These are phyloP conservation scores for Tipula unca DNA, from an alignment of 2,888 invertebrate genomes.

Conservation along the genomic window DNA sequence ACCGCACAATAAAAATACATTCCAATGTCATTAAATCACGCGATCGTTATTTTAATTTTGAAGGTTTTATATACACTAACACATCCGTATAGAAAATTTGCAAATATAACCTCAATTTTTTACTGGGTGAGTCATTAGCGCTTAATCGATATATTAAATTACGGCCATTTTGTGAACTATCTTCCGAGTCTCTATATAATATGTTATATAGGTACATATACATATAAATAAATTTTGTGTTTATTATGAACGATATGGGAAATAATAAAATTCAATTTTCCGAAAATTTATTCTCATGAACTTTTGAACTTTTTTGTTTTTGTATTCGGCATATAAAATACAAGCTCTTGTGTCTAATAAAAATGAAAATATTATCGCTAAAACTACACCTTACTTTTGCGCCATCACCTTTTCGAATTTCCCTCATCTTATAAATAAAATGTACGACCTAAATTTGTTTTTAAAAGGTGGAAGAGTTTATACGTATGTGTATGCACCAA, in stretches of 20 bases:
- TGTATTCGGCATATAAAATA: background rate
- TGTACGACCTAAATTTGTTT: conserved; percentile 8
- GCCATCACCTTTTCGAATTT: background rate
- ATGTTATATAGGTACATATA: background rate
- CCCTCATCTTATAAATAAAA: conserved; percentile 14
- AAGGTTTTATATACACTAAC: background rate
- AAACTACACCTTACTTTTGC: conserved; percentile 15
- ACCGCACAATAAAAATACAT: background rate
- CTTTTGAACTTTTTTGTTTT: conserved; percentile 15
- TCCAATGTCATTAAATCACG: background rate
- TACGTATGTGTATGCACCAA: background rate
- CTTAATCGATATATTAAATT: background rate
- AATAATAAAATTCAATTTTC: conserved; percentile 19
- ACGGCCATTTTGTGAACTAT: background rate
- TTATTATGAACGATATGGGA: conserved; percentile 18
- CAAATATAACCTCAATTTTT: background rate
- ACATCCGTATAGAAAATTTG: background rate
- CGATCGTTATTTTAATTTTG: background rate
- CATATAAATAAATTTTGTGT: conserved; percentile 15
- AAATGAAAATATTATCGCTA: conserved; percentile 18
- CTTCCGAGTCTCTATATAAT: background rate
- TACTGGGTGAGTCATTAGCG: background rate
- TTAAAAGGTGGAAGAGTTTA: conserved; percentile 2
- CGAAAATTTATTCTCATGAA: conserved; percentile 9
- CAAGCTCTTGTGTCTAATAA: conserved; percentile 15